Conservation (phyloP, 2,113 vertebrate species). For the Micromys minutus region DNA sequence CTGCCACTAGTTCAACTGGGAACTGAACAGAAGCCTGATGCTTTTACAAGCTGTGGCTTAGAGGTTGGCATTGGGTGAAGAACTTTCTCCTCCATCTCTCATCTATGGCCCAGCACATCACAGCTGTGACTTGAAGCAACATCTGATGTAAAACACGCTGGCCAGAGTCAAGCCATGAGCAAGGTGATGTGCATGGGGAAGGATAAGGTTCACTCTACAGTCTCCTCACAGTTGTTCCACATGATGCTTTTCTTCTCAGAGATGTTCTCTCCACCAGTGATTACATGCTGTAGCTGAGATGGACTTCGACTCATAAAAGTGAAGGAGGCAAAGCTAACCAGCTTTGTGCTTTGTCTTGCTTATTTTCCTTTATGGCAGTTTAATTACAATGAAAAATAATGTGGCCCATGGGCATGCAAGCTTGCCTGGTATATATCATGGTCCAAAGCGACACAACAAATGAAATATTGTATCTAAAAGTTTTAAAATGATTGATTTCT, state of each 20-base stretch:
- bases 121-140: accelerated
- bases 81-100: accelerated
- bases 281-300: accelerated
- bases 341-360: background rate
- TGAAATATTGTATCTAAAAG: background rate
- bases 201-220: too few species aligned
- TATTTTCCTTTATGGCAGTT: background rate
- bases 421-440: background rate
- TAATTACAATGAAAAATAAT: background rate
- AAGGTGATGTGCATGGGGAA: accelerated
- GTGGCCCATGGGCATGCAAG: background rate
- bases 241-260: too few species aligned
- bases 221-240: background rate
- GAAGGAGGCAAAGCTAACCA: accelerated
- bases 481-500: background rate
- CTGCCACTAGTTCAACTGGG: accelerated
- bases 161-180: too few species aligned
- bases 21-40: accelerated
- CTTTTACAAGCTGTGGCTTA: accelerated
- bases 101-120: accelerated
- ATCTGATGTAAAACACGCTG: too few species aligned
- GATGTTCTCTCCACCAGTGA: too few species aligned
- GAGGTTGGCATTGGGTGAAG: too few species aligned
- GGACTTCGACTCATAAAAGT: background rate
- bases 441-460: background rate